Evolutionary conservation across 2,797 vertebrate genomes (phyloP), one percentile per base, ranked within the genome.

Genomic region (Clangula hyemalis): DNA sequence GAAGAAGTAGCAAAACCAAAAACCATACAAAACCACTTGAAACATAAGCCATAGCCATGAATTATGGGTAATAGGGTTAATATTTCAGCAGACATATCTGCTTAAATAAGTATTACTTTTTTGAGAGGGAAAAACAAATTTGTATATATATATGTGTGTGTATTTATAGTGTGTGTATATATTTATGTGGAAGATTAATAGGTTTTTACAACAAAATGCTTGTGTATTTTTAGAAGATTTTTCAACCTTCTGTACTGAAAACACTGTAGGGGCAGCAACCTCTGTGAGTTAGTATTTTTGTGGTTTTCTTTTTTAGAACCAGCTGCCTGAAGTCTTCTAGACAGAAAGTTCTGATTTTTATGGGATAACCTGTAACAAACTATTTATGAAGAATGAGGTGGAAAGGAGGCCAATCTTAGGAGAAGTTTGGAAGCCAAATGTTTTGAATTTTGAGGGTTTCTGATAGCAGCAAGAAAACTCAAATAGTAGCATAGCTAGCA

Each of bases 391-490:
- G 25, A 39, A 41, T 64, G 38, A 64, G 84, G 74, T 78, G 51
- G 47, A 47, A 91, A 68, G 57, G 12, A 58, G n/a, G n/a, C 57
- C 34, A 58, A 34, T 34, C n/a, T 24, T 34, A 34, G 57, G 24
- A 34, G 32, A 34, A 58, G 34, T 34, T 58, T 58, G 57, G 21
- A 34, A 58, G 57, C n/a, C n/a, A 58, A 24, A 34, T 34, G 21
- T 58, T 89, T 95, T 91, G 84, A 95, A 94, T 34, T 58, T 58
- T 58, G 57, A 72, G 77, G 53, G 83, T 94, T 34, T 1, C 95
- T 93, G 75, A 75, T 51, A 89, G 89, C 22, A 94, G 75, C 82
- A 69, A 87, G 88, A 94, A 93, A 89, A 89, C 85, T 75, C 81
- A 70, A 81, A 68, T 76, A 68, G 79, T 58, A 34, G 21, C n/a